A percentile compares a stretch with the other conserved stretches of the same genome.
These are phyloP conservation scores for Fukomys damarensis DNA, from an alignment of 2,113 vertebrate genomes.

Conservation along the genomic window DNA sequence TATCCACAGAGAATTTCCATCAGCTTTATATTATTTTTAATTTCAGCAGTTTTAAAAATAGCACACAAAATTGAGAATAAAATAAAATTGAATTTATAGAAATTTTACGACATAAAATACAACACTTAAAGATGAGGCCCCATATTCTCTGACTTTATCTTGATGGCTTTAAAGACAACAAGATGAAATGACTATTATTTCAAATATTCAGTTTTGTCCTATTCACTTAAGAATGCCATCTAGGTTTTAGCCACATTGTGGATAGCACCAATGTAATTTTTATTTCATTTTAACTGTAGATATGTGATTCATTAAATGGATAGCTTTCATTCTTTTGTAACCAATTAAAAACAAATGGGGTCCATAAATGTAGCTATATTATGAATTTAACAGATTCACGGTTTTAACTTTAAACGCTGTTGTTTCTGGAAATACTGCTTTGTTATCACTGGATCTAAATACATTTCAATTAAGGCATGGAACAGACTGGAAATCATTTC, in stretches of 20 bases:
- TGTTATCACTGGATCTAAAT: background rate
- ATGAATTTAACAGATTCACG: background rate
- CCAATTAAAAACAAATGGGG: background rate
- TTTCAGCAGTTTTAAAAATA: slow-evolving; percentile 71
- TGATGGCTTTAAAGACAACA: background rate
- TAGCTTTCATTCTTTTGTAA: background rate
- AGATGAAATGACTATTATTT: background rate
- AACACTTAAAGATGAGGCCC: background rate
- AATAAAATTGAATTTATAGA: slow-evolving; percentile 25
- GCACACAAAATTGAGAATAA: slow-evolving; percentile 46
- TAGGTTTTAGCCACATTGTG: background rate
- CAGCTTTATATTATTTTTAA: slow-evolving; percentile 64
- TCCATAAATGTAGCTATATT: background rate
- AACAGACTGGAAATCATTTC: background rate
- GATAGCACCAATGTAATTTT: background rate
- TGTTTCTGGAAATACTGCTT: background rate
- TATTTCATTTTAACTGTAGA: background rate
- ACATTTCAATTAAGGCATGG: background rate
- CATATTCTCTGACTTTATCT: background rate
- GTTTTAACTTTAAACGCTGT: background rate
- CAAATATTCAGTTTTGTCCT: slow-evolving; percentile 8
- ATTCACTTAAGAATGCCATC: background rate
- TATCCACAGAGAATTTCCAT: slow-evolving; percentile 71
- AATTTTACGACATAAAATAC: background rate
- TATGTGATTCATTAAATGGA: background rate